These are phyloP conservation scores for Slavum lentiscoides DNA, from an alignment of 2,888 invertebrate genomes.

Conservation along the genomic window DNA sequence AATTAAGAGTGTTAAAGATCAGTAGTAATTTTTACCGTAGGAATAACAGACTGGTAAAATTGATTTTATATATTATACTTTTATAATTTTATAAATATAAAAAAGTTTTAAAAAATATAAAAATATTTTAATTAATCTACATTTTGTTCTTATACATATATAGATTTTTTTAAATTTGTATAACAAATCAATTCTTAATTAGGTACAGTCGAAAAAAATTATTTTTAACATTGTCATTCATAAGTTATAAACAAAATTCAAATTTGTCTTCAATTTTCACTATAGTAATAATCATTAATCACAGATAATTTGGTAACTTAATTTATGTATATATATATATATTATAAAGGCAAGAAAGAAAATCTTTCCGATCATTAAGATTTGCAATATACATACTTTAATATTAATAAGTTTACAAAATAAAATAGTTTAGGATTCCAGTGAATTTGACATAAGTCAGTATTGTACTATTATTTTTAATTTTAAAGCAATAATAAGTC, in stretches of 20 bases:
- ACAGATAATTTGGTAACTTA: conserved; percentile 5
- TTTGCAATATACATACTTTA: too few relatives aligned
- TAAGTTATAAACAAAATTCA: background rate
- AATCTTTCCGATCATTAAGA: too few relatives aligned
- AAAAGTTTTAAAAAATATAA: background rate
- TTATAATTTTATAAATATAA: conserved; percentile 1
- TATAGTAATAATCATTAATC: background rate
- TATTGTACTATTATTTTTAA: too few relatives aligned
- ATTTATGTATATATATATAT: background rate
- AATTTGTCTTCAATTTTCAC: too few relatives aligned
- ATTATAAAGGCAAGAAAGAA: too few relatives aligned
- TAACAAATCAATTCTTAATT: background rate
- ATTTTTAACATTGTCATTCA: background rate
- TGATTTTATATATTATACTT: background rate
- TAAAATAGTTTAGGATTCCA: too few relatives aligned
- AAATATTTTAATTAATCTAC: background rate
- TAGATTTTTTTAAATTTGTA: too few relatives aligned
- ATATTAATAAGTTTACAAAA: too few relatives aligned
- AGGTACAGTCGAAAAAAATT: background rate
- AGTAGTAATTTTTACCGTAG: background rate
- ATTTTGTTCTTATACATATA: background rate
- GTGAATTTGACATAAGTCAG: too few relatives aligned
- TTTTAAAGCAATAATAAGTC: too few relatives aligned
- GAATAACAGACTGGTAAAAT: background rate
- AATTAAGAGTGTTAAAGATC: conserved; percentile 1